These are phyloP conservation scores for Melanotaenia trifasciata DNA, from an alignment of 2,797 vertebrate genomes.

Conservation along the genomic window DNA sequence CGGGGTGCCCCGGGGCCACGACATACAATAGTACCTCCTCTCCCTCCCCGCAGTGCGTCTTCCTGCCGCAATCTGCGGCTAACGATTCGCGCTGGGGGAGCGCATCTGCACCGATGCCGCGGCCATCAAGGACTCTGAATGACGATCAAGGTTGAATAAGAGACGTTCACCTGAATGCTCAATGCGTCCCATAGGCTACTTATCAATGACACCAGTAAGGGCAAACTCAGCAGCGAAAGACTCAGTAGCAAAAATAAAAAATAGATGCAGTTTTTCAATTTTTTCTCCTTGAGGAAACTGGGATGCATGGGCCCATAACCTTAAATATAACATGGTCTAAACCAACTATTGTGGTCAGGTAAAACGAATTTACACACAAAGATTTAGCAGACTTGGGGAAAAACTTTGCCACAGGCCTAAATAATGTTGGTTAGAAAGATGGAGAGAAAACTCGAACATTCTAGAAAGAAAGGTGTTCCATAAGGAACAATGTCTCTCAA, in stretches of 20 bases:
- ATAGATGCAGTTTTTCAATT: neutral
- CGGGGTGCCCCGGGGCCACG: constrained; percentile 82
- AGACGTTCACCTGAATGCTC: constrained; percentile 61
- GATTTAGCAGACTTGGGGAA: too few species aligned
- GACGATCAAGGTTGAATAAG: constrained; percentile 54
- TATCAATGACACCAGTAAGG: neutral
- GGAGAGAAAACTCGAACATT: neutral
- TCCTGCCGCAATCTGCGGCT: constrained; percentile 85
- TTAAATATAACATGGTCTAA: too few species aligned
- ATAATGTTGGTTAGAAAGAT: neutral
- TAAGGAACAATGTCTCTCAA: neutral
- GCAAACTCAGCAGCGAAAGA: neutral
- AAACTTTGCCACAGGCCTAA: neutral
- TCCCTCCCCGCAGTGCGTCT: constrained; percentile 84
- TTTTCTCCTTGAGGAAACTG: neutral
- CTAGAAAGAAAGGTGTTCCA: neutral
- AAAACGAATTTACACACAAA: too few species aligned
- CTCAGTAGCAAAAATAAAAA: too few species aligned
- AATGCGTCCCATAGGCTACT: neutral
- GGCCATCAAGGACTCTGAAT: constrained; percentile 50
- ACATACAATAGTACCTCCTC: constrained; percentile 77
- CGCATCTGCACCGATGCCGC: constrained; percentile 65
- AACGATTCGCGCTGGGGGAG: constrained; percentile 70
- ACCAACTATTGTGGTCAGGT: too few species aligned
- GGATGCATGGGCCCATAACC: neutral